Evolutionary conservation across 2,113 vertebrate genomes (phyloP).

Genomic region (Thymallus thymallus): DNA sequence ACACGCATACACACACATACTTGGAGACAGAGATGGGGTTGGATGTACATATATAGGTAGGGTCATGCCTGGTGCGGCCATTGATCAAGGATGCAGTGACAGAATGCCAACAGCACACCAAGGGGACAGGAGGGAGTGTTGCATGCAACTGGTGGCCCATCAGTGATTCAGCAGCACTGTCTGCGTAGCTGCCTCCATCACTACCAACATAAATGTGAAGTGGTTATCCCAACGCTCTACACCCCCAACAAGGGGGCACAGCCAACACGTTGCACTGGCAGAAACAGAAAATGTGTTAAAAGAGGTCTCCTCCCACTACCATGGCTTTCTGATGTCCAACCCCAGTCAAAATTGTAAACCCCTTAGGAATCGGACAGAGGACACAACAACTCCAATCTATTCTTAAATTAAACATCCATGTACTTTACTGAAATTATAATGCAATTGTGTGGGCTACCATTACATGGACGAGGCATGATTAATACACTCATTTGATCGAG

Average conservation of each 20-base stretch:
- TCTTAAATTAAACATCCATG: too few relatives aligned
- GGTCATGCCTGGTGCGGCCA: conserved; percentile 63
- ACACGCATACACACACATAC: conserved; percentile 54
- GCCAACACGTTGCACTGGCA: conserved; percentile 69
- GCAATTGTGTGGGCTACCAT: too few relatives aligned
- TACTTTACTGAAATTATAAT: too few relatives aligned
- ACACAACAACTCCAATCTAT: not conserved
- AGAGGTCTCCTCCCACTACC: conserved; percentile 48
- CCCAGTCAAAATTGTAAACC: conserved; percentile 8
- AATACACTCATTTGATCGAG: too few relatives aligned
- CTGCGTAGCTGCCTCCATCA: conserved; percentile 55
- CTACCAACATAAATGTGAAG: conserved; percentile 54
- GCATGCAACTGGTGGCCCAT: conserved; percentile 69
- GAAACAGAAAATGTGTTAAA: conserved; percentile 76
- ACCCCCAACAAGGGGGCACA: conserved; percentile 49
- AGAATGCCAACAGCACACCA: conserved; percentile 56
- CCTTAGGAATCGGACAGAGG: conserved; percentile 7
- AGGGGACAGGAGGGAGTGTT: conserved; percentile 53
- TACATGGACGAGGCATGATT: too few relatives aligned
- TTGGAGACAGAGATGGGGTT: conserved; percentile 52
- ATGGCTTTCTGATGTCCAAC: conserved; percentile 56
- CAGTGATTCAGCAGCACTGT: conserved; percentile 53
- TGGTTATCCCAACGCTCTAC: conserved; percentile 58
- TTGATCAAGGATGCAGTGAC: conserved; percentile 57
- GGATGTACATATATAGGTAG: conserved; percentile 48